These are phyloP conservation scores for Maniola hyperantus DNA, from an alignment of 2,888 invertebrate species.

Conservation along the genomic window DNA sequence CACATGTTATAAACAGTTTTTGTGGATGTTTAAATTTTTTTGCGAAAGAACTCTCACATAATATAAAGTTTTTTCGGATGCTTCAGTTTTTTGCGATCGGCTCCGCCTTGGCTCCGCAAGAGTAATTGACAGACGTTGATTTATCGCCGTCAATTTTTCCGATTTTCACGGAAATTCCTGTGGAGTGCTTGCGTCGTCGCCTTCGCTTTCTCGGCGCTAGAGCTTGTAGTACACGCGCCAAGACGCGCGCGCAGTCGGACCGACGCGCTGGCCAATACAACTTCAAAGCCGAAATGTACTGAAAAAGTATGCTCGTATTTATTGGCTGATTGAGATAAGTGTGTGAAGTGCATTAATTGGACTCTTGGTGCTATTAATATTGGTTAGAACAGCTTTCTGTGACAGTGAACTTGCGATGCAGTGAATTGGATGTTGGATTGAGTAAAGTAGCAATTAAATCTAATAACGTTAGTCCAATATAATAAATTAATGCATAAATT, in stretches of 20 bases:
- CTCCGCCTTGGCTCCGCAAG: slow-evolving; percentile 27
- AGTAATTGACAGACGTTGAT: slow-evolving; percentile 51
- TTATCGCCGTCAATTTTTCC: slow-evolving; percentile 50
- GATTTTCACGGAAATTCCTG: slow-evolving; percentile 47
- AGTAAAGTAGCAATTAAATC: slow-evolving; percentile 30
- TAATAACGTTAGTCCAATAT: slow-evolving; percentile 11
- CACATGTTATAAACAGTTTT: neutral
- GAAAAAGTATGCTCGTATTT: slow-evolving; percentile 57
- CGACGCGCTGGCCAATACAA: slow-evolving; percentile 68
- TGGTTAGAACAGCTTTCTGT: slow-evolving; percentile 18
- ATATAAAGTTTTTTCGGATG: slow-evolving; percentile 9
- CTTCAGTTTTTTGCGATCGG: slow-evolving; percentile 23
- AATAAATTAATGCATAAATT: neutral
- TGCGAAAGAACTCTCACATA: no score
- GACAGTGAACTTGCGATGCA: slow-evolving; percentile 27
- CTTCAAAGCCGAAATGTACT: slow-evolving; percentile 70
- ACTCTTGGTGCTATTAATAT: slow-evolving; percentile 30
- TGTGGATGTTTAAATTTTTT: neutral
- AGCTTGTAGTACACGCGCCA: slow-evolving; percentile 54
- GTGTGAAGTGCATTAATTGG: slow-evolving; percentile 19
- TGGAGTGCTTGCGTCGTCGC: slow-evolving; percentile 58
- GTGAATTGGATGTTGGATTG: slow-evolving; percentile 17
- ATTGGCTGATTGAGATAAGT: slow-evolving; percentile 37
- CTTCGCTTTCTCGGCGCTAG: slow-evolving; percentile 53
- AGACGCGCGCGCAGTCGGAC: slow-evolving; percentile 68